Percentiles rank a stretch among this genome's conserved stretches.
These are phyloP conservation scores for Oscheius sp. DNA, from an alignment of 2,888 invertebrate species.

Conservation along the genomic window DNA sequence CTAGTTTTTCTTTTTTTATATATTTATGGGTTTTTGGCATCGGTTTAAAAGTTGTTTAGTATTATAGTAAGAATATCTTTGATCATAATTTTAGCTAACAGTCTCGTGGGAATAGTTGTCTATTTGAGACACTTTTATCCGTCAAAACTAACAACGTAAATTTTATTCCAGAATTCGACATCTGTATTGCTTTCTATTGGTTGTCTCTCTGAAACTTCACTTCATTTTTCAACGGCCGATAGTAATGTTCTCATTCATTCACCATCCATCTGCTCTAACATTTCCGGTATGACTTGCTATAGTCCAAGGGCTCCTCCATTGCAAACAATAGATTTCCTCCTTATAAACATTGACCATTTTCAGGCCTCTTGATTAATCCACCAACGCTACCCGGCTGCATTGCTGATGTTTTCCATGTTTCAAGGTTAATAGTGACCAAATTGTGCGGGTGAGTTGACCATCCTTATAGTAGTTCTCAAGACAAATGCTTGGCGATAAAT, in stretches of 20 bases:
- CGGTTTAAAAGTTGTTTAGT: too few species aligned
- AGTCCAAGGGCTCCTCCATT: too few species aligned
- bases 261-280: constrained; percentile 43
- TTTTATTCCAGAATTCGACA: constrained; percentile 5
- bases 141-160: too few species aligned
- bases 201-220: constrained; percentile 48
- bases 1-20: background rate
- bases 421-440: constrained; percentile 40
- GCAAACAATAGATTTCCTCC: background rate
- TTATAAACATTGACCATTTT: constrained; percentile 19
- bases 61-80: too few species aligned
- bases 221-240: constrained; percentile 45
- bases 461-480: too few species aligned
- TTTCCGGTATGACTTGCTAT: constrained; percentile 5
- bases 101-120: background rate
- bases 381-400: constrained; percentile 58
- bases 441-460: constrained; percentile 65
- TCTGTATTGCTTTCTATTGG: constrained; percentile 24
- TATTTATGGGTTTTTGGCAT: too few species aligned
- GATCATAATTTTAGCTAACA: background rate
- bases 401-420: constrained; percentile 57
- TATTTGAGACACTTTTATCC: too few species aligned
- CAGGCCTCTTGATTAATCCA: constrained; percentile 51
- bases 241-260: constrained; percentile 49
- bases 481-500: too few species aligned